Base-by-base conservation (phyloP, 1,140 invertebrate genomes). In the Holcopasites calliopsidis region DNA sequence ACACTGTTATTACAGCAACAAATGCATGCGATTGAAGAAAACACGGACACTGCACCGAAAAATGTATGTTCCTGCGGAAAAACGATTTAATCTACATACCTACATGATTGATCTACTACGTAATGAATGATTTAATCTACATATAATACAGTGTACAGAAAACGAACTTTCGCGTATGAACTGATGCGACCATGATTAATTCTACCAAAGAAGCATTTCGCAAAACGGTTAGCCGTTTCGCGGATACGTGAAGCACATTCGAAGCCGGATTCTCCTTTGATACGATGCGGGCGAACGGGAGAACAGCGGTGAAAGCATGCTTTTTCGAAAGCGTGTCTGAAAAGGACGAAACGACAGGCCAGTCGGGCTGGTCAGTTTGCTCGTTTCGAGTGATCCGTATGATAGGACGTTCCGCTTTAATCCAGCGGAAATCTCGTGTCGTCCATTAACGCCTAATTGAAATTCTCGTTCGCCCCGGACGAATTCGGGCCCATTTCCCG, bases 401-500 rank as follows among this genome's bases (percentile, higher is more conserved):
- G 31, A 62, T 74, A 71, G 79, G 47, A 44, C 66, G 71, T 79
- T 82, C 68, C 65, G 50, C 72, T 83, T 83, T 83, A 83, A 83
- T 76, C 66, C 77, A 68, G 28, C 66, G 74, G 70, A 83, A 72
- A 77, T 79, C 80, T 83, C 82, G 65, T 73, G 76, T 79, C 82
- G 72, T 83, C 80, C 82, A 83, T 83, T 83, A 83, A 76, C 76
- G 82, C 52, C 77, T 83, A 83, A 83, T 83, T 83, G 82, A 83
- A 83, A 83, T 83, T 83, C 80, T 83, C 82, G 79, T 82, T 82
- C 47, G 52, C 28, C 42, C n/a, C 54, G 50, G 44, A 55, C 50
- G 62, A 57, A 76, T 74, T n/a, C 52, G 18, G 28, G 28, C 49
- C 52, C 40, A 40, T 77, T 72, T 58, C 49, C 62, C 78, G 55